phyloP scores from a whole-genome alignment of 2,797 vertebrate genomes.

The Chelonia mydas region DNA sequence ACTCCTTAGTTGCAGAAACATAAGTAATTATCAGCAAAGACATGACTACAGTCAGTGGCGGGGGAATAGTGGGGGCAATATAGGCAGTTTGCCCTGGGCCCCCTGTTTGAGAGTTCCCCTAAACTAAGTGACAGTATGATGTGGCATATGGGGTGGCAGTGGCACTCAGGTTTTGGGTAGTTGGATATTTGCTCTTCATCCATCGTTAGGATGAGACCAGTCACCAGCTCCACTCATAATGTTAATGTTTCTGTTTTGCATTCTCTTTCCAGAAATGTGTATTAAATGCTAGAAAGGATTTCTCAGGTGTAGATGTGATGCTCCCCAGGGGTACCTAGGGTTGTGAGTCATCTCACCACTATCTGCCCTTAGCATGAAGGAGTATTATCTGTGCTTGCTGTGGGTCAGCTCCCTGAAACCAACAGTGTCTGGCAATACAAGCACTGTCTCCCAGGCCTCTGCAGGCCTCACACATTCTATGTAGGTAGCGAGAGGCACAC shows the following conservation, averaged over 20 bases:
- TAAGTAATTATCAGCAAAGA: not conserved
- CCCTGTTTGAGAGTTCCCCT: not conserved
- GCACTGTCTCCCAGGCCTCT: no score
- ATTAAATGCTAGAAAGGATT: not conserved
- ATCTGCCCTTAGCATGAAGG: not conserved
- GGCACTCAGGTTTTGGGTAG: not conserved
- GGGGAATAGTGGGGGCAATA: not conserved
- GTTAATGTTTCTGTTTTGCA: not conserved
- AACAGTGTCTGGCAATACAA: no score
- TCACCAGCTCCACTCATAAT: not conserved
- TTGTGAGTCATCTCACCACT: no score
- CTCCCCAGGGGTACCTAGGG: no score
- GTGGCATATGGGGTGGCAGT: not conserved
- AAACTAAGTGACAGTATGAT: not conserved
- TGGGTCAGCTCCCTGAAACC: not conserved
- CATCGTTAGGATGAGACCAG: not conserved
- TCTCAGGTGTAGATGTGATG: not conserved
- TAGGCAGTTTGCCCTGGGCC: not conserved
- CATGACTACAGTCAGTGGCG: not conserved
- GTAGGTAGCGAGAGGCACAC: not conserved
- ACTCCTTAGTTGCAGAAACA: accelerated
- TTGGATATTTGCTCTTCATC: not conserved
- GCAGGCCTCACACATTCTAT: not conserved
- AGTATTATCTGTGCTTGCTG: not conserved
- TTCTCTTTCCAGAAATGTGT: not conserved